Base-by-base conservation (phyloP, 2,888 invertebrate species). In the Oscheius sp. region DNA sequence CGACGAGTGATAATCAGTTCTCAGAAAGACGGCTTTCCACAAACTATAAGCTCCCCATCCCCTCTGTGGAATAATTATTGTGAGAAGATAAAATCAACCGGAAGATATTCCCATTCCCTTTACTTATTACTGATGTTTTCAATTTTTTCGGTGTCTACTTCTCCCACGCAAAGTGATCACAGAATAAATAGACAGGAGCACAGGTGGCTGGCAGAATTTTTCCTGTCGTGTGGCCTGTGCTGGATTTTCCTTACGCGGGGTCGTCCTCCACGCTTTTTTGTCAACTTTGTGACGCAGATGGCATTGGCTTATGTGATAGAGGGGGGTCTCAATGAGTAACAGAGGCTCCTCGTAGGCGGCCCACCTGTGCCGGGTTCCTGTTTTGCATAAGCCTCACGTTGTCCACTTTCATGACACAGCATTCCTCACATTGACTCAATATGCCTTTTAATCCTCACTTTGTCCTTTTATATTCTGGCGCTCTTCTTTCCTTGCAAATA, bases 381-480 rank as follows among this genome's bases (percentile, higher is more conserved):
- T 61, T 61, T 61, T 61, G 43, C 61, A 61, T 61, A 61, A 61
- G 41, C 7, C 61, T 3, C 29, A 29, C 43, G 61, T 23, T 61
- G 43, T 5, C 35, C 61, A 61, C 35, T 61, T 21, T 35, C 58
- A 58, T 58, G 58, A 58, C 58, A 21, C 49, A 13, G 49, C 49
- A 49, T 49, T 49, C 21, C 21, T 16, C 3, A 21, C 49, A 9
- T 16, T 18, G 21, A 49, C 7, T 16, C 49, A 18, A 6, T 49
- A 3, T 49, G n/a, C 13, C 7, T 49, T 5, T 49, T 49, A 16
- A 6, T 5, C n/a, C 49, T 0, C 49, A 18, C 21, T 49, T 6
- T 6, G 7, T 16, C 49, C 49, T 5, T 49, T 21, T 49, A 3
- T 6, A 35, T 35, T 35, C 9, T 35, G 5, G 35, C 5, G 5